phyloP scores from a whole-genome alignment of 2,113 vertebrate genomes.

The Pomatorhinus ruficollis region DNA sequence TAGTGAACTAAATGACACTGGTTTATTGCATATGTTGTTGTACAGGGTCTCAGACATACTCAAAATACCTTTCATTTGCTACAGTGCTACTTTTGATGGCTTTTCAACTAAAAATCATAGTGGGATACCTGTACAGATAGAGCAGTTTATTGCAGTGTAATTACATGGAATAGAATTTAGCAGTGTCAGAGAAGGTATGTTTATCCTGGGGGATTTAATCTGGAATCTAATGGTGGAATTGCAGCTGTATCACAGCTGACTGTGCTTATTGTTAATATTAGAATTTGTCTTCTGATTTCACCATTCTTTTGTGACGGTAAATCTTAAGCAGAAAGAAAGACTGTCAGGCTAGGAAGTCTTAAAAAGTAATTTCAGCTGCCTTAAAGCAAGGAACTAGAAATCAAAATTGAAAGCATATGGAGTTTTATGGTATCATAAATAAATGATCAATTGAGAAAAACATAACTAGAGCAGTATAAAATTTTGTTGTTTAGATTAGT shows the following conservation, averaged over 20 bases:
- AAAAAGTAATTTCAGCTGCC: conserved; percentile 58
- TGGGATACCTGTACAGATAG: neutral
- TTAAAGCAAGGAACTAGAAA: conserved; percentile 61
- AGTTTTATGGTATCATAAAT: conserved; percentile 71
- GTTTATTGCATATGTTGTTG: neutral
- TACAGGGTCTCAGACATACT: neutral
- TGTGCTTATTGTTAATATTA: conserved; percentile 27
- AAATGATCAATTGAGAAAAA: conserved; percentile 69
- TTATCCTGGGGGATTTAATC: conserved; percentile 12
- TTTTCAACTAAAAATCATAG: conserved; percentile 14
- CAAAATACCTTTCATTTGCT: neutral
- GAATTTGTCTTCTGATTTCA: neutral
- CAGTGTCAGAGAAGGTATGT: neutral
- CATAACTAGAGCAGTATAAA: conserved; percentile 34
- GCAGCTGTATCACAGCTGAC: neutral
- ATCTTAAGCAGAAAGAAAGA: conserved; percentile 49
- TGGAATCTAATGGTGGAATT: conserved; percentile 18
- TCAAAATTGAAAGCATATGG: conserved; percentile 57
- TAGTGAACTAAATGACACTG: neutral
- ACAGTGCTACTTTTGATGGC: neutral
- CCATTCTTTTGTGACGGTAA: conserved; percentile 15
- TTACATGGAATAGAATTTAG: neutral
- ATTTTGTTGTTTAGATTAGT: conserved; percentile 56
- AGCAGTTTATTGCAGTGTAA: neutral
- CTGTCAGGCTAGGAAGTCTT: conserved; percentile 24